These are phyloP conservation scores for Mirza zaza DNA, from an alignment of 2,113 vertebrate genomes.

Conservation along the genomic window DNA sequence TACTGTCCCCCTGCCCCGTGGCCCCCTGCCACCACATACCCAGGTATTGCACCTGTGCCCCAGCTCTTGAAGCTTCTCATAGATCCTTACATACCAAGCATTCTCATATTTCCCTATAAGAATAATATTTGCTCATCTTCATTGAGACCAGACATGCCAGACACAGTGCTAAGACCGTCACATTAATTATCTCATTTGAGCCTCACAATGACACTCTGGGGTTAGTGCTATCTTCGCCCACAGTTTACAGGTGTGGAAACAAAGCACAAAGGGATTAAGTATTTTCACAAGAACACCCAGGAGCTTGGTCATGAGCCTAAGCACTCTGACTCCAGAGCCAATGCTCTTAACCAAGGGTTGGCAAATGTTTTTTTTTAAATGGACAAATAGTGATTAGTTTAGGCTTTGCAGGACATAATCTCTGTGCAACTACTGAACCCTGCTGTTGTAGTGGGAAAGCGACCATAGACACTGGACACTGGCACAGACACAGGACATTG, in stretches of 20 bases:
- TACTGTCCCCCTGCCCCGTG: not conserved
- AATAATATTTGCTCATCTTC: not conserved
- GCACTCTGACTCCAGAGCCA: not conserved
- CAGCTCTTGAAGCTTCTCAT: not conserved
- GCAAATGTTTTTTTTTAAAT: not conserved
- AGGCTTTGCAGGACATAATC: not conserved
- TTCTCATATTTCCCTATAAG: not conserved
- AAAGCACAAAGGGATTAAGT: not conserved
- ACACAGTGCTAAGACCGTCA: not conserved
- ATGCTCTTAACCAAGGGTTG: not conserved
- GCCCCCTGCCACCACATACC: rapidly evolving
- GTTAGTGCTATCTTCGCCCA: not conserved
- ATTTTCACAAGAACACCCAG: not conserved
- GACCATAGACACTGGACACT: not conserved
- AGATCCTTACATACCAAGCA: not conserved
- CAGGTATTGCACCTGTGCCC: not conserved
- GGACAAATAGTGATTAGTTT: not conserved
- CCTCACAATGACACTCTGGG: not conserved
- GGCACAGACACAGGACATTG: not conserved
- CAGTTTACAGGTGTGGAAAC: not conserved
- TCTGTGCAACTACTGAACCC: not conserved
- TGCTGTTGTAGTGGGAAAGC: not conserved
- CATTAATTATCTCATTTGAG: not conserved
- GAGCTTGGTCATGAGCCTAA: not conserved
- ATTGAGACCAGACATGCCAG: not conserved